Evolutionary conservation across 2,113 vertebrate species (phyloP).

Genomic region (Lagenorhynchus albirostris): DNA sequence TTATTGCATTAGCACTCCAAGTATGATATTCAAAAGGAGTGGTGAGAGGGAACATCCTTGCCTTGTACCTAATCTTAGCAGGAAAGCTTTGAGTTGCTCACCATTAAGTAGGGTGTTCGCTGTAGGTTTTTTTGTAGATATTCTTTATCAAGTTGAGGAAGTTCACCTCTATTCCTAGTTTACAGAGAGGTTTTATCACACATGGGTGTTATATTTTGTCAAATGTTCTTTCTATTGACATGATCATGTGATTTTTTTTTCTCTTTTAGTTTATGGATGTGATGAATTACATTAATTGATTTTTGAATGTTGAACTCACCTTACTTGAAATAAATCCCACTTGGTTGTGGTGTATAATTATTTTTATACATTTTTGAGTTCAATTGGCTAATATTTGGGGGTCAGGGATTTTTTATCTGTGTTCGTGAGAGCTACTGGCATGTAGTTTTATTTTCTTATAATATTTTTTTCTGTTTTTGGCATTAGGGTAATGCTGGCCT

Average conservation of each 20-base stretch:
- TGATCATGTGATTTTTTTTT: not conserved
- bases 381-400: no score
- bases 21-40: not conserved
- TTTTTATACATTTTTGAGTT: not conserved
- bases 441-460: not conserved
- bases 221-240: not conserved
- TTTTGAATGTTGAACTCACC: not conserved
- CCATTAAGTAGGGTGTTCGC: no score
- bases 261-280: not conserved
- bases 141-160: not conserved
- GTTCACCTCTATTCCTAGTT: not conserved
- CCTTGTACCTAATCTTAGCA: not conserved
- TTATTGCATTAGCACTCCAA: not conserved
- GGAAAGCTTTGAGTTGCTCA: no score
- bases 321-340: not conserved
- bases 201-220: not conserved
- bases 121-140: not conserved
- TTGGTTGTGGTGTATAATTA: not conserved
- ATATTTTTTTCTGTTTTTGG: not conserved
- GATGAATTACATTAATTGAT: not conserved
- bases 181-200: not conserved
- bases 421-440: not conserved
- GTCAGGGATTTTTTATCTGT: not conserved
- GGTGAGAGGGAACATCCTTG: not conserved
- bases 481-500: not conserved